phyloP scores from a whole-genome alignment of 2,888 invertebrate genomes.

The Flexamia atlantica region DNA sequence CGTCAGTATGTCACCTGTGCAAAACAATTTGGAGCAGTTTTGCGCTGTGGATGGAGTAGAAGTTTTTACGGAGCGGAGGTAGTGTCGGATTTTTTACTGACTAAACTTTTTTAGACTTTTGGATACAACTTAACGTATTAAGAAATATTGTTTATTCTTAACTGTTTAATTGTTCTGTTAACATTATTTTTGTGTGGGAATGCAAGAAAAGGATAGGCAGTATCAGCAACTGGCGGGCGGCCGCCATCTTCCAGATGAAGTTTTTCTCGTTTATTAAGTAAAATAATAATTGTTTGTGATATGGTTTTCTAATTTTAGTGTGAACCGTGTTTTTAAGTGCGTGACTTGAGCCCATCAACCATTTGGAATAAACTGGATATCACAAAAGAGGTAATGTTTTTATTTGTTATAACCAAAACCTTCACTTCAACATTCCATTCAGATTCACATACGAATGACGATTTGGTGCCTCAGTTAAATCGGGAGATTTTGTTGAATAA shows the following conservation, averaged over 20 bases:
- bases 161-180: conserved; percentile 28
- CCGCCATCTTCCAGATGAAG: conserved; percentile 80
- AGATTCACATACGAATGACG: conserved; percentile 1
- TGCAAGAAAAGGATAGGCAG: conserved; percentile 76
- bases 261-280: conserved; percentile 73
- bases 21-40: conserved; percentile 69
- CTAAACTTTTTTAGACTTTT: conserved; percentile 49
- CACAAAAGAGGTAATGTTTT: conserved; percentile 62
- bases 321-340: conserved; percentile 60
- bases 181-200: conserved; percentile 73
- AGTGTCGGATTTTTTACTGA: conserved; percentile 37
- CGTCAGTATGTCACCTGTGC: conserved; percentile 70
- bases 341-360: conserved; percentile 41
- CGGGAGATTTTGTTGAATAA: not conserved
- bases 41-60: conserved; percentile 50
- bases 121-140: not conserved
- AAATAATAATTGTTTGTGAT: conserved; percentile 63
- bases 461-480: conserved; percentile 5
- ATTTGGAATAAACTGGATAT: conserved; percentile 62
- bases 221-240: conserved; percentile 75
- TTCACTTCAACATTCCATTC: conserved; percentile 13
- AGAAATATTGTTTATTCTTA: not conserved
- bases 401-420: conserved; percentile 30
- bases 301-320: conserved; percentile 60
- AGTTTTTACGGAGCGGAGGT: conserved; percentile 65